These are phyloP conservation scores for Athalia rosae DNA, from an alignment of 2,888 invertebrate genomes.

Conservation along the genomic window DNA sequence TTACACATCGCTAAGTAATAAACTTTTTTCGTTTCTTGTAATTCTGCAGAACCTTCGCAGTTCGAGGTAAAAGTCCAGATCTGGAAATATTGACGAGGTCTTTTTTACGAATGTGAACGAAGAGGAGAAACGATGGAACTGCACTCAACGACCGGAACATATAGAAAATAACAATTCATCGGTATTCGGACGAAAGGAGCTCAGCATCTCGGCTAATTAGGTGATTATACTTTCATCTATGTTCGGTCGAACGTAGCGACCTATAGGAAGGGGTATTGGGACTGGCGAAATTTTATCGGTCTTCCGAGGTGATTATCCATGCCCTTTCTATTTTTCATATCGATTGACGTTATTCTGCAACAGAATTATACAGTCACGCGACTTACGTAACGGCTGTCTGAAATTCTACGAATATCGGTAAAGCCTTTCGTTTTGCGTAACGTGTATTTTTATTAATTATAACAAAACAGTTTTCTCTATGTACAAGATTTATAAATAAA, in stretches of 20 bases:
- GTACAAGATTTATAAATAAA: conserved; percentile 41
- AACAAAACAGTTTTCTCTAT: conserved; percentile 38
- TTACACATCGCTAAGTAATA: not conserved
- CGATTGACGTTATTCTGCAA: not conserved
- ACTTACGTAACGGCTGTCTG: conserved; percentile 5
- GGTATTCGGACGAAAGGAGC: no score
- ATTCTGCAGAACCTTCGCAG: not conserved
- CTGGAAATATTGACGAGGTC: not conserved
- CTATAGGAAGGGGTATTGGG: not conserved
- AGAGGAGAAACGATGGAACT: no score
- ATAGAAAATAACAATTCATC: no score
- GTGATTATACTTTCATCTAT: no score
- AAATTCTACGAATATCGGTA: not conserved
- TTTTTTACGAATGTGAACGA: no score
- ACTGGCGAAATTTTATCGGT: not conserved
- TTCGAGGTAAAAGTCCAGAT: not conserved
- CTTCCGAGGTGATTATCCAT: not conserved
- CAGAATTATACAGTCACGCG: conserved; percentile 8
- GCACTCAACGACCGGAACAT: no score
- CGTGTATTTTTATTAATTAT: conserved; percentile 37
- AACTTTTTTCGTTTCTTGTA: not conserved
- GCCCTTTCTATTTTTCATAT: not conserved
- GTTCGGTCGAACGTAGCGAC: no score
- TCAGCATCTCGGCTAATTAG: no score
- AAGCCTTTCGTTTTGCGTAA: conserved; percentile 30